Percentiles rank a stretch among this genome's conserved stretches.
Evolutionary conservation across 2,888 invertebrate genomes (phyloP).

Genomic region (Opisthograptis luteolata): DNA sequence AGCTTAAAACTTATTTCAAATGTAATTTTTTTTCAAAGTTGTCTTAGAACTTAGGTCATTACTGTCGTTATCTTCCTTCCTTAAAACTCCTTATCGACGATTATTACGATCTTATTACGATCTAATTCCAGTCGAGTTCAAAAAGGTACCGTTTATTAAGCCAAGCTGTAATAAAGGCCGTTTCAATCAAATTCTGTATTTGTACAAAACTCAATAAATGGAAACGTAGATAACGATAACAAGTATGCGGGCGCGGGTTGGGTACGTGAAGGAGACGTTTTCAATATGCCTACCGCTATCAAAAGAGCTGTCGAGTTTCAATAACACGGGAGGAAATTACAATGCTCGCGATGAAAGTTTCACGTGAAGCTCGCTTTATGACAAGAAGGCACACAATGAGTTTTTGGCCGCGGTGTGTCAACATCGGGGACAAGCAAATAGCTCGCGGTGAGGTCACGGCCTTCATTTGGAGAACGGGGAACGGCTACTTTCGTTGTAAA

Average conservation of each 20-base stretch:
- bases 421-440: slow-evolving; percentile 71
- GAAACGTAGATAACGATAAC: slow-evolving; percentile 32
- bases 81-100: slow-evolving; percentile 1
- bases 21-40: not conserved
- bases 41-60: no score
- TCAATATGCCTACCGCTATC: slow-evolving; percentile 50
- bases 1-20: slow-evolving; percentile 1
- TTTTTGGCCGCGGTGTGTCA: slow-evolving; percentile 71
- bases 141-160: slow-evolving; percentile 16
- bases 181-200: slow-evolving; percentile 34
- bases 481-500: slow-evolving; percentile 53
- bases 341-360: slow-evolving; percentile 59
- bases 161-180: slow-evolving; percentile 28
- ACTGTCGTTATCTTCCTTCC: slow-evolving; percentile 1
- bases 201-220: slow-evolving; percentile 39
- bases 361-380: slow-evolving; percentile 63
- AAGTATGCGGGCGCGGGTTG: slow-evolving; percentile 24
- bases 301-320: slow-evolving; percentile 58
- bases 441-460: slow-evolving; percentile 75
- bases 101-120: no score
- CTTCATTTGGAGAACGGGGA: slow-evolving; percentile 64
- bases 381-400: slow-evolving; percentile 76
- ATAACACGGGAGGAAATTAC: slow-evolving; percentile 66
- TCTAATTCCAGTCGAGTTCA: slow-evolving; percentile 14
- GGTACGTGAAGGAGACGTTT: slow-evolving; percentile 46